These are phyloP conservation scores for Nomada flava DNA, from an alignment of 2,888 invertebrate species.

Conservation along the genomic window DNA sequence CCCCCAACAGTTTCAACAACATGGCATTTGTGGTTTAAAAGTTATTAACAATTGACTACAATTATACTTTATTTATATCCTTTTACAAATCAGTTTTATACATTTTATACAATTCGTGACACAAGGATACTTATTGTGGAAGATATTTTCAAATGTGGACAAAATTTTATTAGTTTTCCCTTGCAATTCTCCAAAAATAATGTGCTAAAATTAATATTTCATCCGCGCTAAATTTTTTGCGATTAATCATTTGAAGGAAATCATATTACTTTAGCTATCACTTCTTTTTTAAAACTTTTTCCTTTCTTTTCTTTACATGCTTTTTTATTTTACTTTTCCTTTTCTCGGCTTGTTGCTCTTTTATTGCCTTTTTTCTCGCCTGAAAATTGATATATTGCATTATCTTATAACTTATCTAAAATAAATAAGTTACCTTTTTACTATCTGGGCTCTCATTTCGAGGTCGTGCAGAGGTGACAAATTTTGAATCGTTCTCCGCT, in stretches of 20 bases:
- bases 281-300: slow-evolving; percentile 84
- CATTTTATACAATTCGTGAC: too few species aligned
- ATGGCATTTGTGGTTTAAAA: too few species aligned
- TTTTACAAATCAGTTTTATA: too few species aligned
- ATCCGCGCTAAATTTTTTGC: background rate
- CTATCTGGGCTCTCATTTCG: slow-evolving; percentile 93
- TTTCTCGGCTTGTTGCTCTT: slow-evolving; percentile 94
- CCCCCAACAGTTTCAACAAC: too few species aligned
- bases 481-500: slow-evolving; percentile 85
- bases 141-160: too few species aligned
- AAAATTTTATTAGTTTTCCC: background rate
- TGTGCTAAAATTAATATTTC: background rate
- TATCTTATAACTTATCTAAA: background rate
- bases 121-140: too few species aligned
- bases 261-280: slow-evolving; percentile 52
- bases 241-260: background rate
- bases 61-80: too few species aligned
- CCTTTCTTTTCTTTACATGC: slow-evolving; percentile 95
- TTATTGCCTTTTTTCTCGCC: slow-evolving; percentile 94
- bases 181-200: background rate
- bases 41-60: too few species aligned
- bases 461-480: slow-evolving; percentile 88
- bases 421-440: slow-evolving; percentile 86
- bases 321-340: slow-evolving; percentile 96
- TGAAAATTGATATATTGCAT: slow-evolving; percentile 65